Base-by-base conservation (phyloP, 1,140 invertebrate species). In the Drosophila bocqueti region DNA sequence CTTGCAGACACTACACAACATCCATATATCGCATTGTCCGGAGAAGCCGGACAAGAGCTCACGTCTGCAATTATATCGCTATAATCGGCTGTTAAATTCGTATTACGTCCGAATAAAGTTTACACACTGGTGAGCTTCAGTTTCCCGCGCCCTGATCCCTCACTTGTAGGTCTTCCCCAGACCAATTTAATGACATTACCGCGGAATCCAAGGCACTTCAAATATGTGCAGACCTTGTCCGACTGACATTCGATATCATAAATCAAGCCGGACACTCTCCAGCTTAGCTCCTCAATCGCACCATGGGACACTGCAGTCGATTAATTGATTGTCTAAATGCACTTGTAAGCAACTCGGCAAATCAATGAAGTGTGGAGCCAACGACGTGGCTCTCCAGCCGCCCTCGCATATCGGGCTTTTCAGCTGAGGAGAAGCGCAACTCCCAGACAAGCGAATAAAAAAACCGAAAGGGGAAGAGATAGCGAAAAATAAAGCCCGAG, bases 311-410 rank as follows among this genome's bases (percentile, higher is more conserved):
- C 45, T 79, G 78, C 82, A 90, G 85, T 85, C 86, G 85, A 91
- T 90, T 90, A 90, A 90, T 90, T 90, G 85, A 90, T 90, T 90
- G 85, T 90, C 85, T 90, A 90, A 90, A 90, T 91, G 86, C 85
- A 89, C 85, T 89, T 89, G 85, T 90, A 89, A 89, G 81, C 85
- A 85, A 90, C 85, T 90, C 79, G 79, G 72, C 79, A 73, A 90
- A 85, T 91, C 85, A 90, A 90, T 90, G 85, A 82, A 91, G 85
- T 85, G 86, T 90, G 72, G 81, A 82, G 79, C 15, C 21, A 80
- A 81, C 86, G 85, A 68, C 66, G 55, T 71, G 64, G 76, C 58
- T 73, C 75, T 67, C 58, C 63, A 67, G 29, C 57, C 49, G 49
- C 45, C 63, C 68, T 24, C 60, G 18, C 31, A 31, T 31, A 24